Evolutionary conservation across 2,888 invertebrate genomes (phyloP).

Genomic region (Sphecodes monilicornis): DNA sequence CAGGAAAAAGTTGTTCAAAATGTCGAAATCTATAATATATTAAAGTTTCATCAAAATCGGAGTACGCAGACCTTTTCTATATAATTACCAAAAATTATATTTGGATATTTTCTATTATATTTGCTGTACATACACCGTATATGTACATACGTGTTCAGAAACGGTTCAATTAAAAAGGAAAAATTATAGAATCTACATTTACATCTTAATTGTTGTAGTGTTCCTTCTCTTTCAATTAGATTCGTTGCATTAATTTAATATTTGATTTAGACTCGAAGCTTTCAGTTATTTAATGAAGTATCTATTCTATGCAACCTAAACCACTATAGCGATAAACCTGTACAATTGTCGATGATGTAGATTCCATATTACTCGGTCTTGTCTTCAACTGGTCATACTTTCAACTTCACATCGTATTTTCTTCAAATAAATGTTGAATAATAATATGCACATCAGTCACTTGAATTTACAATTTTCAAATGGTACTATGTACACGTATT

Average conservation of each 20-base stretch:
- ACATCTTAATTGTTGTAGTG: background rate
- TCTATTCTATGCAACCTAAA: conserved; percentile 24
- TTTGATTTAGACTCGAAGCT: background rate
- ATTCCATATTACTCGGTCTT: background rate
- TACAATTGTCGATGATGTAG: background rate
- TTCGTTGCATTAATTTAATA: background rate
- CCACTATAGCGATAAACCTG: background rate
- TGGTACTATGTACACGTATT: background rate
- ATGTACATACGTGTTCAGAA: conserved; percentile 3
- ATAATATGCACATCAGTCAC: background rate
- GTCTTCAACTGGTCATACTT: background rate
- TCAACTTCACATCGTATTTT: background rate
- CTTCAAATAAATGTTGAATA: background rate
- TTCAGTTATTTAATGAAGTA: background rate
- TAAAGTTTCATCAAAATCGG: too few relatives aligned
- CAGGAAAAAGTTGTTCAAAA: too few relatives aligned
- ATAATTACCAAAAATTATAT: too few relatives aligned
- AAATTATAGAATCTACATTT: background rate
- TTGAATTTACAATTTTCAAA: background rate
- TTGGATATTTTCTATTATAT: background rate
- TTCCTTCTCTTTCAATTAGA: background rate
- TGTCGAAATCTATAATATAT: too few relatives aligned
- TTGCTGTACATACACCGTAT: background rate
- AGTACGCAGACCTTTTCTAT: too few relatives aligned
- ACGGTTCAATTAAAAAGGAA: background rate